phyloP scores from a whole-genome alignment of 2,888 invertebrate species.

The Perizoma affinitatum region DNA sequence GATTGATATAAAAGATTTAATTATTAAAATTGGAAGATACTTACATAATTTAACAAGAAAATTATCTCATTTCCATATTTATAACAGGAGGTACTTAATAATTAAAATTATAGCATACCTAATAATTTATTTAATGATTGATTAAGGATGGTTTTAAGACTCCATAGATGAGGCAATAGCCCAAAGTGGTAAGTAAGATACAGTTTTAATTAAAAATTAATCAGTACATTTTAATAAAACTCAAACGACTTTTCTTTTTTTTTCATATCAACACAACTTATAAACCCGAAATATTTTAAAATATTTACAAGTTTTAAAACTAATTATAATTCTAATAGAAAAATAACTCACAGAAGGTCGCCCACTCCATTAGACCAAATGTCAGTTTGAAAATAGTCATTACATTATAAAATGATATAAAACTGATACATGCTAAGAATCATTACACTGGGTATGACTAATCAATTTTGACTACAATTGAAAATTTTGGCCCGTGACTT shows the following conservation, averaged over 20 bases:
- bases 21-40: conserved; percentile 23
- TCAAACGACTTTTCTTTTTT: conserved; percentile 67
- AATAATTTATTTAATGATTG: conserved; percentile 5
- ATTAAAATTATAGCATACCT: not conserved
- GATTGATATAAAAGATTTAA: conserved; percentile 28
- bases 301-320: conserved; percentile 45
- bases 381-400: conserved; percentile 24
- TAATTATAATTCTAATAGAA: conserved; percentile 42
- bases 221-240: conserved; percentile 82
- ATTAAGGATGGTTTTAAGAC: conserved; percentile 23
- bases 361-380: conserved; percentile 44
- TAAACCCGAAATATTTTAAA: conserved; percentile 22
- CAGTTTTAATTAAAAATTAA: conserved; percentile 76
- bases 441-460: conserved; percentile 65
- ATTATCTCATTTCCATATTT: conserved; percentile 10
- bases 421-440: conserved; percentile 44
- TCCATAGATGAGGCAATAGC: conserved; percentile 77
- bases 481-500: conserved; percentile 79
- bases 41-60: conserved; percentile 6
- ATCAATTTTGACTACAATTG: conserved; percentile 71
- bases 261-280: conserved; percentile 42
- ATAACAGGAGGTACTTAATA: conserved; percentile 1
- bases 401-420: conserved; percentile 19
- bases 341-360: conserved; percentile 44
- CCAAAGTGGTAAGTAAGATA: conserved; percentile 71